Evolutionary conservation across 1,140 invertebrate genomes (phyloP), one percentile per base, ranked within the genome.

Genomic region (Zaprionus davidi): DNA sequence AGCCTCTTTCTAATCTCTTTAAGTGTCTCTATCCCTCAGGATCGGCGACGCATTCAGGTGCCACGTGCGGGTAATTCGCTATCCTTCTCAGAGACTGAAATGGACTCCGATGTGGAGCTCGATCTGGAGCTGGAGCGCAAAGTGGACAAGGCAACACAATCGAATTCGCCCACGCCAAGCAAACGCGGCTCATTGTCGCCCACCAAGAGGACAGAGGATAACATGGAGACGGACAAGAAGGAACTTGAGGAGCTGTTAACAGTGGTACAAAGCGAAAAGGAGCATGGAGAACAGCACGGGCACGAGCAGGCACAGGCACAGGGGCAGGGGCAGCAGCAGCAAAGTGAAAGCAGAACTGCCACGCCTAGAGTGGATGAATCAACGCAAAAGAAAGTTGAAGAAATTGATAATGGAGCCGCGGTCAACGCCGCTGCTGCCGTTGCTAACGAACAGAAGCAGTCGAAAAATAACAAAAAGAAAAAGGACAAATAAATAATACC

Each of bases 1-100:
- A 26, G 24, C 24, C 24, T 41, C 15, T 15, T 41, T 15, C 38
- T n/a, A 44, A n/a, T 44, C n/a, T 17, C 41, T 17, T n/a, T 46
- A 6, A 34, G 31, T 34, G 31, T 17, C n/a, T 31, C 24, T 1
- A n/a, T n/a, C 3, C 28, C 58, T 17, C 31, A 90, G 78, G 91
- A 87, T 63, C 91, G 86, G 0, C 90, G 82, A 5, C 78, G 82
- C 55, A 78, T 81, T 44, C 92, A 95, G 59, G 93, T 95, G 51
- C 94, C 96, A 63, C 94, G 96, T 78, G 94, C 95, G 11, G 96
- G 96, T 17, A 96, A 95, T 17, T 97, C 96, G 4, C 92, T 96
- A 13, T 97, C 96, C 20, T 93, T 97, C 7, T 97, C 96, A 0
- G 96, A 97, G 88, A 96, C 96, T 69, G 96, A 97, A 93, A 93